Evolutionary conservation across 1,140 invertebrate species (phyloP), one percentile per base, ranked within the genome.

Genomic region (Zaprionus tsacasi): DNA sequence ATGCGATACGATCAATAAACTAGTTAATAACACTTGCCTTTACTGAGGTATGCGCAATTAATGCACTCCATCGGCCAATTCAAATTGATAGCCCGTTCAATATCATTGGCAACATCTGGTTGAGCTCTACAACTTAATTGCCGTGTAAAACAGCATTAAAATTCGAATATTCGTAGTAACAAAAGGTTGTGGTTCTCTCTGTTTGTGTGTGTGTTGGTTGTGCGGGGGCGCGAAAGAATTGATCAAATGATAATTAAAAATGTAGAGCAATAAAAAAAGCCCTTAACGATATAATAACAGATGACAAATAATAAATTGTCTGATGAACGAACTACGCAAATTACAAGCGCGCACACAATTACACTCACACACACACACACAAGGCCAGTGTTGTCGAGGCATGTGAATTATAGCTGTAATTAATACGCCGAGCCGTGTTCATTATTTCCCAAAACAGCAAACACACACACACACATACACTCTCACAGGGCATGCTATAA

Each of bases 191-290:
- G 15, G 17, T 21, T 21, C 21, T 21, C 2, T 21, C 21, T 21
- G 21, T 21, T 1, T 21, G 21, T 21, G 21, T 21, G 21, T 21
- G 21, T 21, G 21, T 21, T n/a, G n/a, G 4, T 3, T 21, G 17
- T 17, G 17, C 13, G 15, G 17, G 17, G 17, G 45, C 3, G 8
- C 10, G 8, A 50, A 45, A 70, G 54, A 71, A 70, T 73, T 85
- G 75, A 88, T 88, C 86, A 85, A 88, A 88, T 88, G 78, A 89
- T 85, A 88, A 88, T 88, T 89, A 88, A 83, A 88, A 88, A 88
- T 79, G 78, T 89, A 65, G 65, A 60, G 52, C 81, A 78, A 69
- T 61, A 85, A 89, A 85, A 85, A 89, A 85, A 81, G 65, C 45
- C 63, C 81, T 88, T 89, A 89, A 89, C 85, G 82, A 81, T 82